These are phyloP conservation scores for Heliocidaris erythrogramma DNA, from an alignment of 35 echinoderm and acorn worm genomes.

Conservation along the genomic window DNA sequence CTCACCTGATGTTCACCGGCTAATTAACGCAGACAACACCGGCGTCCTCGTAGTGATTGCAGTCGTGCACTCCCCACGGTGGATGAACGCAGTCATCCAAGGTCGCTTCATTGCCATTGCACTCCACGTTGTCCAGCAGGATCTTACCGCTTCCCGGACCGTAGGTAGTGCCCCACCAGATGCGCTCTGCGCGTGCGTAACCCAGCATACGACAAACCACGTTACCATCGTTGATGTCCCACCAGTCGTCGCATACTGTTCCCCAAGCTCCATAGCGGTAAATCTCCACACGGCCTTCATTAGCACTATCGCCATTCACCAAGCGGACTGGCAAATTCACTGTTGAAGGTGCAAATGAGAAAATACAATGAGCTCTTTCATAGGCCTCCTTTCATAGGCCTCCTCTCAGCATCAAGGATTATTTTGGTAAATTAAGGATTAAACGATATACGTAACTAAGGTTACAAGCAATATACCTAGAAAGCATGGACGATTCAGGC, in stretches of 20 bases:
- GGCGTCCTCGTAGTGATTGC: neutral
- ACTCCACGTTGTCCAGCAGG: neutral
- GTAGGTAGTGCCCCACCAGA: neutral
- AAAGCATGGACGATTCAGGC: too few species aligned
- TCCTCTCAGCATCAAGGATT: neutral
- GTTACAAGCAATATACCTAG: too few species aligned
- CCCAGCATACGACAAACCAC: neutral
- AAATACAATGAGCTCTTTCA: neutral
- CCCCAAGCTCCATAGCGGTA: neutral
- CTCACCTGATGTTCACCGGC: neutral
- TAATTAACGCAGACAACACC: neutral
- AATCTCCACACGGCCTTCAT: neutral
- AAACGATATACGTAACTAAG: too few species aligned
- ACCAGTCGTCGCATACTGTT: neutral
- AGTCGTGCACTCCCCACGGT: neutral
- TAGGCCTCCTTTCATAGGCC: neutral
- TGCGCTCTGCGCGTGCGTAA: neutral
- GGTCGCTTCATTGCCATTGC: neutral
- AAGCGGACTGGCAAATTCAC: neutral
- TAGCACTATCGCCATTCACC: neutral
- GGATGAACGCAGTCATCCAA: neutral
- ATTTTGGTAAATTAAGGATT: neutral
- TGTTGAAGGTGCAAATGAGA: neutral
- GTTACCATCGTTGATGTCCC: neutral
- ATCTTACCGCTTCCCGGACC: neutral